Evolutionary conservation across 2,888 invertebrate genomes (phyloP), one percentile per base, ranked within the genome.

Genomic region (Drosophila sordidapex): DNA sequence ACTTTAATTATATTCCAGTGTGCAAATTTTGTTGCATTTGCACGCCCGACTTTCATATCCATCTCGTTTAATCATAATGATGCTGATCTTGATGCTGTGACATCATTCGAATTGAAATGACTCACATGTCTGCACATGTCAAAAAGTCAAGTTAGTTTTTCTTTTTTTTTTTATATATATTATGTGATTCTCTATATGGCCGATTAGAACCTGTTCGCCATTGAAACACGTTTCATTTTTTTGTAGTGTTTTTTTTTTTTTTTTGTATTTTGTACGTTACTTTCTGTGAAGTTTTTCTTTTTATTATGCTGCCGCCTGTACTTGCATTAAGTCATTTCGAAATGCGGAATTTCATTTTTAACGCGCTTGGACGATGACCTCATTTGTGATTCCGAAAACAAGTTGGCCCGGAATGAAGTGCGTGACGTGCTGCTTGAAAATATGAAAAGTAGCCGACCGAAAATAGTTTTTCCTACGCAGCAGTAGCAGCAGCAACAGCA

Each of bases 351-450:
- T 75, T 63, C 25, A 46, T 35, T 67, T 74, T 74, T 62, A 57
- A 74, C 74, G 68, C 43, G 79, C 79, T 79, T 76, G 79, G 62
- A 80, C 80, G 82, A 83, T 83, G 89, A 83, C 87, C 89, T 89
- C 87, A 88, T 89, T 89, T 81, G 52, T 48, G 59, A 64, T 68
- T 61, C 49, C 31, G 54, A 68, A 56, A 58, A 63, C 63, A 51
- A 40, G 38, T 70, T 43, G 58, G 63, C 36, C 35, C 36, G 48
- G 36, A 51, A 70, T 67, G 40, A 65, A 80, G 62, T 76, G 86
- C 81, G 70, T 86, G 83, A 86, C 78, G 60, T 69, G 65, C 70
- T 66, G 67, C 57, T 67, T 54, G 57, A 73, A 75, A 78, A 79
- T 71, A 78, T 74, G 67, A 78, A 71, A 79, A 76, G 70, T 78